Evolutionary conservation across 2,888 invertebrate genomes (phyloP), one percentile per base, ranked within the genome.

Genomic region (Folsomia candida): DNA sequence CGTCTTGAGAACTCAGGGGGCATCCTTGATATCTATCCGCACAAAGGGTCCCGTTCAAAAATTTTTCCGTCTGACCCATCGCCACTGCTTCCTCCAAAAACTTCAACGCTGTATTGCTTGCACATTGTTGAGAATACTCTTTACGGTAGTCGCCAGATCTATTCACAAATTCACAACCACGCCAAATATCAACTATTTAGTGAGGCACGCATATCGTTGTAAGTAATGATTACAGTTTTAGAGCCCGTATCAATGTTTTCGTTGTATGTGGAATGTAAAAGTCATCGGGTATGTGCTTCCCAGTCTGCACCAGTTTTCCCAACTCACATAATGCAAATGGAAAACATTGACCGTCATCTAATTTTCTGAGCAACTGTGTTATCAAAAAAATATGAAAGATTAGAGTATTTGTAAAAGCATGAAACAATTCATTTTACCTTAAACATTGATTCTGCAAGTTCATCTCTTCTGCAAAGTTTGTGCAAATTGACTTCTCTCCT

Each of bases 271-370:
- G 74, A 25, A 74, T 18, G 2, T 51, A 27, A 37, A 58, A 57
- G 4, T 37, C 51, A 1, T 14, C 20, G 22, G 29, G 47, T 22
- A 28, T 25, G 51, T 67, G 57, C 22, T n/a, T 25, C 37, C 18
- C 37, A n/a, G 28, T 20, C 25, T 58, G 20, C 18, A 68, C 57
- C 58, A 72, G 58, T 11, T 59, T 47, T 60, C 68, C 68, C 29
- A 75, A 27, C 22, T 75, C 71, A 63, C 75, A 75, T 1, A 75
- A 26, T 2, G 71, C 29, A 11, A 66, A 24, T 6, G 75, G 57
- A 1, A 75, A 28, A 57, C 75, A 75, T 22, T 67, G 70, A 9
- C 70, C 75, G n/a, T 75, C 72, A 47, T 75, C 75, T 28, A 75
- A 37, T 25, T 69, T 72, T 4, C 57, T 70, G 18, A 72, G 61